Evolutionary conservation across 2,888 invertebrate genomes (phyloP), one percentile per base, ranked within the genome.

Genomic region (Xestoiulus laeticollis): DNA sequence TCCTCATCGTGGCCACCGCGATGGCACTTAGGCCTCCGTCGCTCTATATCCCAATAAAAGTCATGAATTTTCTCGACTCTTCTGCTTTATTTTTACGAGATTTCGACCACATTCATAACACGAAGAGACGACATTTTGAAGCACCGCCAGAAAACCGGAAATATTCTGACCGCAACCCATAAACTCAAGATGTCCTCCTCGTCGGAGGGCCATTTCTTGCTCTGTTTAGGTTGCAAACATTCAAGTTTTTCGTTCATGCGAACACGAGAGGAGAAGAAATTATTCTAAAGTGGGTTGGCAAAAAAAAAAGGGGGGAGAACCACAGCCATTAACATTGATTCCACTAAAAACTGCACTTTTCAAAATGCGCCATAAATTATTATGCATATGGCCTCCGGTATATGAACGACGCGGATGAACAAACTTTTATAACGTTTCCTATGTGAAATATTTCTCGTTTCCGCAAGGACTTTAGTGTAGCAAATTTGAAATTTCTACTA

Each of bases 301-400:
- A 16, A 48, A 16, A 48, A 48, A 0, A 22, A 16, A 22, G 59
- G 22, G 10, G 68, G 68, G 2, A 26, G 26, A 68, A 26, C 59
- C n/a, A n/a, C 8, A 26, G 68, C 68, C 68, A n/a, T 68, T 68
- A 68, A 68, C 68, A 68, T 68, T 68, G 68, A 68, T 68, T 68
- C 68, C 68, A 26, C 68, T 68, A 68, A 68, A 68, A 68, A 68
- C 12, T 68, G 26, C 26, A 26, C 26, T 68, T 68, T 26, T 68
- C 68, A 68, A 68, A 68, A 68, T 14, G 26, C 10, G 6, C 68
- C 26, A 68, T 68, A 68, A 68, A 68, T 68, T 68, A 68, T 68
- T 68, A 68, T 68, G 68, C 68, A 68, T 68, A 68, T 68, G 68
- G 68, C 68, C 68, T 68, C 68, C 68, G 68, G 26, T 30, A 26